Evolutionary conservation across 2,888 invertebrate species (phyloP), one percentile per base, ranked within the genome.

Genomic region (Conops quadrifasciatus): DNA sequence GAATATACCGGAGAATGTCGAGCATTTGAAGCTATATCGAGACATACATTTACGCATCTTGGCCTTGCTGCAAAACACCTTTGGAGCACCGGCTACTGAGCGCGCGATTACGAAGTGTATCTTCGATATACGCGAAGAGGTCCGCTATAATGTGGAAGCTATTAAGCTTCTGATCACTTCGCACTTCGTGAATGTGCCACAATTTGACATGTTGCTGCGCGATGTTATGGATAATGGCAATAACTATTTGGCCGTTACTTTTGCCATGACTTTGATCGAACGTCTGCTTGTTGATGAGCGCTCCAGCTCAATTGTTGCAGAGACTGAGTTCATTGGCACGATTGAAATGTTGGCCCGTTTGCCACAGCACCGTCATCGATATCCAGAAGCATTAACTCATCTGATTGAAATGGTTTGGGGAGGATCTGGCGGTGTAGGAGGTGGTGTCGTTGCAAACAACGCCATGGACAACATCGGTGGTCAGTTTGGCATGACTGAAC

Each of bases 211-310:
- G 67, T 91, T 93, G 64, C 85, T 97, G 43, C 93, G 95, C 0
- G 92, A 93, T 78, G 89, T 92, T 75, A 93, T 98, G 91, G 97
- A 97, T 78, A 92, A 90, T 82, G 96, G 94, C 1, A 91, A 90
- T 81, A 93, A 92, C 84, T 90, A 89, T 77, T 89, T 94, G 87
- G 95, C 94, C 0, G 92, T 96, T 1, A 90, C 91, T 7, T 96
- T 97, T 83, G 94, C 95, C 16, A 97, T 96, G 91, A 95, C 96
- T 79, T 87, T 98, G 24, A 91, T 97, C 1, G 96, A 94, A 84
- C 88, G 94, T 71, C 94, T 96, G 81, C 88, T 96, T 26, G 90
- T 96, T 62, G 96, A 94, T 78, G 96, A 96, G 79, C 88, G 95
- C 73, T 90, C 91, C 73, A 92, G 91, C 72, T 89, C 91, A 58